Conservation (phyloP, 1,140 invertebrate genomes). For the Helicoverpa zea region DNA sequence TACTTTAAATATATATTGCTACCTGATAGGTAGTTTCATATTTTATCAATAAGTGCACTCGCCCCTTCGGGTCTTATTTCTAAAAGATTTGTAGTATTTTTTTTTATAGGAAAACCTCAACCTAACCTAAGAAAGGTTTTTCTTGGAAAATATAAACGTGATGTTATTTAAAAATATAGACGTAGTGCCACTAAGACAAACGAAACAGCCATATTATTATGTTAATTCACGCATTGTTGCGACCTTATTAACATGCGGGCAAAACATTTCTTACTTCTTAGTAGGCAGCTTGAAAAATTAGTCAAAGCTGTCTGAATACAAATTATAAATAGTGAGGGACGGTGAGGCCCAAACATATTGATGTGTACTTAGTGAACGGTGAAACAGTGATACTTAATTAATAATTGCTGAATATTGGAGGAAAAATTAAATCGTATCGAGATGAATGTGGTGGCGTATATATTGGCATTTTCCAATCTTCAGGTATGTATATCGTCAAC, state of each 20-base stretch:
- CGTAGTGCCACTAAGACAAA: conserved; percentile 22
- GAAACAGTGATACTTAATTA: background rate
- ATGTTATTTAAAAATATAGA: background rate
- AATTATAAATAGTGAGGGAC: conserved; percentile 63
- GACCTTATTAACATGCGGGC: conserved; percentile 62
- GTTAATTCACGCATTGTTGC: conserved; percentile 61
- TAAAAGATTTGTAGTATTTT: too few relatives aligned
- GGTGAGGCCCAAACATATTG: background rate
- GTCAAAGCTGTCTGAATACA: conserved; percentile 56
- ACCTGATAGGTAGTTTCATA: too few relatives aligned
- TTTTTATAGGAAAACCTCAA: too few relatives aligned
- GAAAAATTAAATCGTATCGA: background rate
- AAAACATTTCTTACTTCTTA: conserved; percentile 55
- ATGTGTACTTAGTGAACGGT: background rate
- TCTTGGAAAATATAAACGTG: too few relatives aligned
- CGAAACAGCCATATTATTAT: conserved; percentile 57
- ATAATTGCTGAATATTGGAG: background rate
- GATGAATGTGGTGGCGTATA: conserved; percentile 56
- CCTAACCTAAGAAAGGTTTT: too few relatives aligned
- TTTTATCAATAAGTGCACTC: too few relatives aligned
- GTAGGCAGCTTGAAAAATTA: conserved; percentile 35
- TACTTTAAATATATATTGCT: too few relatives aligned
- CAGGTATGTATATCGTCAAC: conserved; percentile 45
- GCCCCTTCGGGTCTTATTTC: too few relatives aligned
- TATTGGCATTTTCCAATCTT: conserved; percentile 56